Evolutionary conservation across 2,888 invertebrate genomes (phyloP), one percentile per base, ranked within the genome.

Genomic region (Drosophila subsilvestris): DNA sequence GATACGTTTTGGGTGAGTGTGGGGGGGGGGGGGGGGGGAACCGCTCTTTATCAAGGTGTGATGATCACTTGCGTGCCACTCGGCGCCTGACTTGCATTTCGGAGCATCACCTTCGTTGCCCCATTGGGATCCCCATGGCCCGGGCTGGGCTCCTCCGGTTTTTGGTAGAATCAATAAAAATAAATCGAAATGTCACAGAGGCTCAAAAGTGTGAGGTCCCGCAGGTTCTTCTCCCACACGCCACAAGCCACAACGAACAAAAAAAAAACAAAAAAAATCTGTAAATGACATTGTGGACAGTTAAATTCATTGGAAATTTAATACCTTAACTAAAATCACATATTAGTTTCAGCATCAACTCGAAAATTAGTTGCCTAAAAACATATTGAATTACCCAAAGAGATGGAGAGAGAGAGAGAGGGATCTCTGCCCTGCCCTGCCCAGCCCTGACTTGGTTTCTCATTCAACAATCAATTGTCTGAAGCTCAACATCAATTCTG

Each of bases 41-140:
- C 17, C 29, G 17, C 51, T 57, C 66, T 74, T 86, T 86, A 86
- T 86, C 85, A 88, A 86, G 89, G 85, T 86, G 85, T 86, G 85
- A 86, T 86, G 89, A 86, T 86, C 85, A 86, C 85, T 86, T 88
- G 86, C 86, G 89, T 86, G 85, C 89, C 80, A 80, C 37, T 86
- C 78, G 85, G 85, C 85, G 85, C 89, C 85, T 89, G 85, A 88
- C 89, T 86, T 85, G 89, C 89, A 86, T 86, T 88, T 89, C 86
- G 80, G 77, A 82, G 82, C 71, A 70, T 59, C 63, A 42, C 37
- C 54, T 45, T 22, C 17, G 27, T 2, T 12, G 10, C 32, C 42
- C 17, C 3, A 27, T 22, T 37, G 37, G 37, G 37, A 14, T 37
- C 18, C 57, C n/a, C 22, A 9, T 53, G 20, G 27, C 25, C 12